phyloP scores from a whole-genome alignment of 2,797 vertebrate species.

The Catostomus latipinnis region DNA sequence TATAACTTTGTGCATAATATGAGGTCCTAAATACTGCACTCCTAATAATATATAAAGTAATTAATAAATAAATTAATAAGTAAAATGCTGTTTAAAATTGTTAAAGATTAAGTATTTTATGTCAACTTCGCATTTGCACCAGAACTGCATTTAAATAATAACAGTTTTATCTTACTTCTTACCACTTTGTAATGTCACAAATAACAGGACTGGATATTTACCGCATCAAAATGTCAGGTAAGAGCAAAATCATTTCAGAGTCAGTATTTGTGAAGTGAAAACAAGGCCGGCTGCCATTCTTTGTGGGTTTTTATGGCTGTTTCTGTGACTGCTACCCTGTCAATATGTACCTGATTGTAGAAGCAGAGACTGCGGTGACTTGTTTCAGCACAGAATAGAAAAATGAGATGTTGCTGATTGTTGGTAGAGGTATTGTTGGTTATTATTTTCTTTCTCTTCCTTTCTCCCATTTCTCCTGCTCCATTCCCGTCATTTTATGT shows the following conservation, averaged over 20 bases:
- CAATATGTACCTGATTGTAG: slow-evolving; percentile 63
- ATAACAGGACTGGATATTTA: no score
- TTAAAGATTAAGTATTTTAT: no score
- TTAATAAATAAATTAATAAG: no score
- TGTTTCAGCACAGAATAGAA: slow-evolving; percentile 46
- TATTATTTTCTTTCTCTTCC: slow-evolving; percentile 16
- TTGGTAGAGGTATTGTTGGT: slow-evolving; percentile 16
- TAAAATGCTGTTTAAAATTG: no score
- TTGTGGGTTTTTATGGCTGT: slow-evolving; percentile 62
- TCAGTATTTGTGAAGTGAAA: neutral
- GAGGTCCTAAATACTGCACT: no score
- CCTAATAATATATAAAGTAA: no score
- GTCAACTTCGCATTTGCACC: neutral
- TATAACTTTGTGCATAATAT: no score
- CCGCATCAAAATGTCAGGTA: no score
- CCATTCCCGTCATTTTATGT: slow-evolving; percentile 44
- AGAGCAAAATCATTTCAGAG: neutral
- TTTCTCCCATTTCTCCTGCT: slow-evolving; percentile 15
- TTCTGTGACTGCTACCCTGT: slow-evolving; percentile 67
- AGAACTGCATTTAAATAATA: no score
- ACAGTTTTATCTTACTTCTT: no score
- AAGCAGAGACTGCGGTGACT: slow-evolving; percentile 43
- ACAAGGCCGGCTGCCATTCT: slow-evolving; percentile 28
- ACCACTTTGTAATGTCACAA: no score
- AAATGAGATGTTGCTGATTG: slow-evolving; percentile 35